Evolutionary conservation across 1,140 invertebrate genomes (phyloP).

Genomic region (Diuraphis noxia): DNA sequence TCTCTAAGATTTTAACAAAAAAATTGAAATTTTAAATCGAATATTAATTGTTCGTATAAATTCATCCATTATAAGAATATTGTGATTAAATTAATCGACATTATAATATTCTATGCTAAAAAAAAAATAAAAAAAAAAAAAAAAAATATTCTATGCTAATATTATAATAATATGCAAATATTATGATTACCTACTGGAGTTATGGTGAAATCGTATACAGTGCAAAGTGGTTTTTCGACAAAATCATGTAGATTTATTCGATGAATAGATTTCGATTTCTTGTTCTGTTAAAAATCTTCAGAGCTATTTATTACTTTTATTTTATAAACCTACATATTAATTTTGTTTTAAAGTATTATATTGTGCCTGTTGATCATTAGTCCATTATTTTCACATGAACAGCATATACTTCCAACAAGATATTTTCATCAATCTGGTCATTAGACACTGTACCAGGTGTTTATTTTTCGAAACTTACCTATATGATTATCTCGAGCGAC

Average conservation of each 20-base stretch:
- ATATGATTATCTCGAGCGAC: no score
- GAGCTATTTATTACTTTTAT: not conserved
- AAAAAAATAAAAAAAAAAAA: no score
- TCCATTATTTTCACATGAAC: not conserved
- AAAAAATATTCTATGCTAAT: no score
- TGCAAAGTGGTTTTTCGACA: not conserved
- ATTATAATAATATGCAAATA: no score
- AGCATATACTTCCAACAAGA: not conserved
- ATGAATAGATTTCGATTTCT: not conserved
- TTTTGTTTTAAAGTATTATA: no score
- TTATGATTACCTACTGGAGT: not conserved
- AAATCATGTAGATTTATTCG: not conserved
- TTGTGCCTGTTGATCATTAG: not conserved
- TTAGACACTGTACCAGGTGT: no score
- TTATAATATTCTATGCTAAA: no score
- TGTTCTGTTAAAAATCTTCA: not conserved
- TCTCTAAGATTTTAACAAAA: not conserved
- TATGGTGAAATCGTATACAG: not conserved
- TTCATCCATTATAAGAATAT: not conserved
- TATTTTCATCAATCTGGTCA: not conserved
- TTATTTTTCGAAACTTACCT: no score
- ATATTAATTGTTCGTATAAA: no score
- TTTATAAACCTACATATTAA: no score
- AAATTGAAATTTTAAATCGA: no score
- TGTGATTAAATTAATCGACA: not conserved